Evolutionary conservation across 1,140 invertebrate genomes (phyloP).

Genomic region (Melipona quadrifasciata): DNA sequence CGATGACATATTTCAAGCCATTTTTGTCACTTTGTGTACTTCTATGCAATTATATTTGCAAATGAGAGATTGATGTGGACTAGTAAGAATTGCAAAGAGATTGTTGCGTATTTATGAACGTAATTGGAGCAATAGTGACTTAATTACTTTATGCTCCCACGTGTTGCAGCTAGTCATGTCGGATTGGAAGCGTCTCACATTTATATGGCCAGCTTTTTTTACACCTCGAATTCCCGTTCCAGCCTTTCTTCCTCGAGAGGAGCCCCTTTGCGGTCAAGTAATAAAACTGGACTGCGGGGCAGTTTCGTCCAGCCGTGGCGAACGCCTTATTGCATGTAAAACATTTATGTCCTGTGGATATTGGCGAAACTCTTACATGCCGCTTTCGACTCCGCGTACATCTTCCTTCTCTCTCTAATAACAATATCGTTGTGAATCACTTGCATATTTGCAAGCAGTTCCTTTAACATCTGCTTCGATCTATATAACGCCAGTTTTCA

Average conservation of each 20-base stretch:
- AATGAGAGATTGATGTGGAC: background rate
- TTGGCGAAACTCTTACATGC: conserved; percentile 68
- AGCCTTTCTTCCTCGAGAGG: conserved; percentile 37
- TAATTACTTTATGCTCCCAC: background rate
- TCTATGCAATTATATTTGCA: too few relatives aligned
- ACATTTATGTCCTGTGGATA: conserved; percentile 79
- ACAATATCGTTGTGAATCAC: conserved; percentile 24
- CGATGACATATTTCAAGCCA: background rate
- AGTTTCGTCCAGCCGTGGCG: conserved; percentile 77
- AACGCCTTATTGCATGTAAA: conserved; percentile 81
- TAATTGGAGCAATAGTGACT: too few relatives aligned
- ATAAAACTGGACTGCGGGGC: conserved; percentile 79
- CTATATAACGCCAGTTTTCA: background rate
- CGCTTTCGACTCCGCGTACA: conserved; percentile 10
- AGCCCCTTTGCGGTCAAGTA: conserved; percentile 73
- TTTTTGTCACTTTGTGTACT: background rate
- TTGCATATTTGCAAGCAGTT: background rate
- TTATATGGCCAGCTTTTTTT: conserved; percentile 69
- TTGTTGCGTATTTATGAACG: too few relatives aligned
- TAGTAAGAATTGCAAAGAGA: background rate
- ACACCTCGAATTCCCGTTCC: conserved; percentile 60
- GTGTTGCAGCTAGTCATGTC: background rate
- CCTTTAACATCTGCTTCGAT: background rate
- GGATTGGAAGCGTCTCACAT: conserved; percentile 31
- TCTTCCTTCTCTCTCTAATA: conserved; percentile 12